Evolutionary conservation across 1,140 invertebrate species (phyloP).

Genomic region (Heliothis virescens): DNA sequence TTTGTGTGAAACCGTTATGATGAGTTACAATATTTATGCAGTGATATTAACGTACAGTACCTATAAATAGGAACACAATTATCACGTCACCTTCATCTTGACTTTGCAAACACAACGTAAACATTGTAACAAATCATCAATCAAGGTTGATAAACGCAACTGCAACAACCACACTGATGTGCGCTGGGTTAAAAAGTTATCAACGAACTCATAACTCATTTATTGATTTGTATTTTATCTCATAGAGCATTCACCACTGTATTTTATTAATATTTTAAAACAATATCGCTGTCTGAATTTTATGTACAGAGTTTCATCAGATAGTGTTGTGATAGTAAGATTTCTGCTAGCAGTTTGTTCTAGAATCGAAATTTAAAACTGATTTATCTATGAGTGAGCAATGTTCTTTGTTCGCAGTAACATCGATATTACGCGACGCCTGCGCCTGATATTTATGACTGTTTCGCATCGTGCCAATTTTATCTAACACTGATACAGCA

Average conservation of each 20-base stretch:
- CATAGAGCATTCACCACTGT: neutral
- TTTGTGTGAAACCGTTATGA: no score
- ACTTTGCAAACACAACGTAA: conserved; percentile 3
- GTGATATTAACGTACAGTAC: neutral
- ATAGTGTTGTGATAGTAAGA: neutral
- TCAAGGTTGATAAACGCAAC: conserved; percentile 17
- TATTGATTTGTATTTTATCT: conserved; percentile 34
- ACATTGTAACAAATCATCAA: neutral
- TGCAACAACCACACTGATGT: conserved; percentile 18
- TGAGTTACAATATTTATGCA: neutral
- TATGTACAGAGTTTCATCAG: neutral
- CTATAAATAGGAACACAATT: neutral
- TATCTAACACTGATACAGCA: conserved; percentile 53
- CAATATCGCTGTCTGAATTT: neutral
- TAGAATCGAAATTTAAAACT: conserved; percentile 27
- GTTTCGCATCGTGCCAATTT: conserved; percentile 44
- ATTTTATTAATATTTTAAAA: conserved; percentile 12
- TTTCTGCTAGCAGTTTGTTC: neutral
- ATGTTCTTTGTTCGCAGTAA: conserved; percentile 29
- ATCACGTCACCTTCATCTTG: conserved; percentile 29
- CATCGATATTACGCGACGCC: conserved; percentile 34
- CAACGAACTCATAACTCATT: conserved; percentile 22
- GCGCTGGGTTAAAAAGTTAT: conserved; percentile 16
- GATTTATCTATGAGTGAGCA: conserved; percentile 43
- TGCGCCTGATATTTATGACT: conserved; percentile 52